Evolutionary conservation across 2,797 vertebrate species (phyloP).

Genomic region (Limnodromus scolopaceus): DNA sequence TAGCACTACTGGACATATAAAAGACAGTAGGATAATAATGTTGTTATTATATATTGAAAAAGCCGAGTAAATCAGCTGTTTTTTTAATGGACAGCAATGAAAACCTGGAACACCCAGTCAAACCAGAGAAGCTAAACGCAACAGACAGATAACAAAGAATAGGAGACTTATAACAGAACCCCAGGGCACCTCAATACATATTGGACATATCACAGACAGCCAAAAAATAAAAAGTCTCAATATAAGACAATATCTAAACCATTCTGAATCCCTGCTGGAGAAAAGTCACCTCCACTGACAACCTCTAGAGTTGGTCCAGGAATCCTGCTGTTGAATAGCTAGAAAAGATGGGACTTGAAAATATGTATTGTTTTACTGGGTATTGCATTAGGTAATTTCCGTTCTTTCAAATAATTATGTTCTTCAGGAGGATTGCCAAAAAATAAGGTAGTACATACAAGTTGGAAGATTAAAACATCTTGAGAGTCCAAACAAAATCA

Average conservation of each 20-base stretch:
- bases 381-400: not conserved
- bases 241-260: not conserved
- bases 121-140: not conserved
- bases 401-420: constrained; percentile 2
- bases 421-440: not conserved
- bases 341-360: constrained; percentile 17
- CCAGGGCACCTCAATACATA: not conserved
- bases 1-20: not conserved
- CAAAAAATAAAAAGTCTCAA: constrained; percentile 1
- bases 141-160: not conserved
- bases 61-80: not conserved
- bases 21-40: not conserved
- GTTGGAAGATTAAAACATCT: not conserved
- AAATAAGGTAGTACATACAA: not conserved
- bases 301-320: not conserved
- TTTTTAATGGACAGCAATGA: not conserved
- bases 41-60: not conserved
- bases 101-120: not conserved
- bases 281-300: not conserved
- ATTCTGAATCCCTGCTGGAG: not conserved
- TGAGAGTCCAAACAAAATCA: not conserved
- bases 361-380: not conserved
- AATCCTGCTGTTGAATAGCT: not conserved
- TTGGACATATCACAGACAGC: not conserved
- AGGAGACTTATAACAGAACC: not conserved